These are phyloP conservation scores for Petrocephalus zakoni DNA, from an alignment of 2,113 vertebrate genomes.

Conservation along the genomic window DNA sequence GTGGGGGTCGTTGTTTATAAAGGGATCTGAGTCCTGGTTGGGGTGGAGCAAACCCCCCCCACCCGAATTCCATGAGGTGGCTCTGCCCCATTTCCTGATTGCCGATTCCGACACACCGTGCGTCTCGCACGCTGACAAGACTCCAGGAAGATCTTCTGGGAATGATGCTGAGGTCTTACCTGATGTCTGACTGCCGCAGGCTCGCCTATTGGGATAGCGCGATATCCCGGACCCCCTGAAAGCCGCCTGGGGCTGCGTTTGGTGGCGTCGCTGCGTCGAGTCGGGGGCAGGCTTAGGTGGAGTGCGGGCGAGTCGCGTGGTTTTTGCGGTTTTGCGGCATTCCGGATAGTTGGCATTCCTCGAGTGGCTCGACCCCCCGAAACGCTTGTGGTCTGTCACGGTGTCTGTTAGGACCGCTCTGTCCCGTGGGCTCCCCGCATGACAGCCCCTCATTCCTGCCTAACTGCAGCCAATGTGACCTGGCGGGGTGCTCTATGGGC, in stretches of 20 bases:
- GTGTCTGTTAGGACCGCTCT: neutral
- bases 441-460: neutral
- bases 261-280: neutral
- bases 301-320: neutral
- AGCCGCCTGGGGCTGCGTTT: neutral
- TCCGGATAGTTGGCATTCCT: neutral
- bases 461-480: constrained; percentile 23
- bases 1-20: too few species aligned
- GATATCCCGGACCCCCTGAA: neutral
- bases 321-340: neutral
- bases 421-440: neutral
- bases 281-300: neutral
- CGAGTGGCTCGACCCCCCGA: neutral
- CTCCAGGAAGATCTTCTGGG: neutral
- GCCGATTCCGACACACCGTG: neutral
- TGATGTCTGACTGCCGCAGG: too few species aligned
- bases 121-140: neutral
- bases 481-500: neutral
- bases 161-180: neutral
- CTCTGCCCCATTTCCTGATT: neutral
- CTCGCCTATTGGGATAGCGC: too few species aligned
- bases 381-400: neutral
- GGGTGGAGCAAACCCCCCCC: neutral
- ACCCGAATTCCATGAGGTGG: neutral
- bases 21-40: neutral